These are phyloP conservation scores for Pheosia tremula DNA, from an alignment of 2,888 invertebrate genomes.

Conservation along the genomic window DNA sequence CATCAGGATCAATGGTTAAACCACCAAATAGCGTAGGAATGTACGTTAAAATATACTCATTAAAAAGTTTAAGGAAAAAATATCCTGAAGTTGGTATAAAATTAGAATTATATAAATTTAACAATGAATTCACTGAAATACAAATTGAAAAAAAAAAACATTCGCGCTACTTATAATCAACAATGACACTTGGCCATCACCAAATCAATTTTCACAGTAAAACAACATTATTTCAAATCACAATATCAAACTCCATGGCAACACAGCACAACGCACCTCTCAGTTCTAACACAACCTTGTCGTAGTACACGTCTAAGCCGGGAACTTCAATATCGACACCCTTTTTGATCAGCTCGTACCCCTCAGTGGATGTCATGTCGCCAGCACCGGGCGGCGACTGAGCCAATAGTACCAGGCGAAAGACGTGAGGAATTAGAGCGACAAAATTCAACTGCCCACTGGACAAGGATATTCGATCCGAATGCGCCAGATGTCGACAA, in stretches of 20 bases:
- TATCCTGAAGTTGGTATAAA: background rate
- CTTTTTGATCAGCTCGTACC: constrained; percentile 79
- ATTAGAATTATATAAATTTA: background rate
- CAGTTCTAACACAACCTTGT: constrained; percentile 83
- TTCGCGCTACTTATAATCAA: background rate
- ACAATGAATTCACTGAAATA: background rate
- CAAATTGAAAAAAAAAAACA: too few relatives aligned
- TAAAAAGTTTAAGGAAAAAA: background rate
- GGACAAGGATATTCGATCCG: constrained; percentile 80
- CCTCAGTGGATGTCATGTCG: constrained; percentile 81
- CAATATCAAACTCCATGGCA: constrained; percentile 22
- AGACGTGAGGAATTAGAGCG: constrained; percentile 80
- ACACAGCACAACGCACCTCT: constrained; percentile 77
- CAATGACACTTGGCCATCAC: constrained; percentile 8
- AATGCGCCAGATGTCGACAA: constrained; percentile 76
- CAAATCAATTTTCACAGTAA: constrained; percentile 14
- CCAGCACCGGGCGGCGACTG: constrained; percentile 61
- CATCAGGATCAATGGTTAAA: too few relatives aligned
- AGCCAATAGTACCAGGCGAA: constrained; percentile 53
- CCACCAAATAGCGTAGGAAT: too few relatives aligned
- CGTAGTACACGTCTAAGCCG: constrained; percentile 83
- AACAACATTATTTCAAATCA: constrained; percentile 28
- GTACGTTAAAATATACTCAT: too few relatives aligned
- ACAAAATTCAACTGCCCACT: constrained; percentile 75
- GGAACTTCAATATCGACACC: constrained; percentile 81